Base-by-base conservation (phyloP, 1,140 invertebrate genomes). In the Drosophila sechellia region DNA sequence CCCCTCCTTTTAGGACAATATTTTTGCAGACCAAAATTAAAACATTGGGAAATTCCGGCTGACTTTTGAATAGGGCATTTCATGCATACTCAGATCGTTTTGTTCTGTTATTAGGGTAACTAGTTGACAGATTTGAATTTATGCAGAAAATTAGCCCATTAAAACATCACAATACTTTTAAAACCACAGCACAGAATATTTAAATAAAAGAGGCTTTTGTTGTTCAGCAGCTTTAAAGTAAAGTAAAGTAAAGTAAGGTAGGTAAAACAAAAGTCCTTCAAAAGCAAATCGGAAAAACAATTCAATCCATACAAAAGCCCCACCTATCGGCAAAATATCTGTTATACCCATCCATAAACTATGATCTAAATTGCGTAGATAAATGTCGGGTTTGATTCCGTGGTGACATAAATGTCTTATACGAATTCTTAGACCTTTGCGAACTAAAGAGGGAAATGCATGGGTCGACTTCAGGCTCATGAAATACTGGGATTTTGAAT, bases 1-100 rank as follows among this genome's bases (percentile, higher is more conserved):
- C 54, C 37, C 54, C 59, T 42, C 25, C 13, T 22, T 11, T 63
- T 58, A 12, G 53, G 59, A 63, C 59, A 22, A 31, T 31, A 8
- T 31, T 31, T 31, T 31, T 1, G 27, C 8, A 10, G 27, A 31
- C 27, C 0, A 1, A 31, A 31, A 8, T 20, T 6, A 5, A 56
- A 43, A 56, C 34, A 35, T 5, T 1, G 13, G 59, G 37, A 20
- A 42, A 22, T 31, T 61, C 31, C n/a, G 4, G 10, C n/a, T 31
- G 13, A 40, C 5, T 40, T 37, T 12, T 37, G 2, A 40, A 15
- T 42, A 8, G 4, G 0, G n/a, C 39, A 0, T 12, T 31, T 6
- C 6, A 31, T 1, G 6, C 5, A 2, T 2, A 31, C 27, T 2
- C 6, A 8, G 27, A 31, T 31, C 6, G 0, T 31, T 31, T 31